Evolutionary conservation across 2,113 vertebrate genomes (phyloP).

Genomic region (Tiliqua scincoides): DNA sequence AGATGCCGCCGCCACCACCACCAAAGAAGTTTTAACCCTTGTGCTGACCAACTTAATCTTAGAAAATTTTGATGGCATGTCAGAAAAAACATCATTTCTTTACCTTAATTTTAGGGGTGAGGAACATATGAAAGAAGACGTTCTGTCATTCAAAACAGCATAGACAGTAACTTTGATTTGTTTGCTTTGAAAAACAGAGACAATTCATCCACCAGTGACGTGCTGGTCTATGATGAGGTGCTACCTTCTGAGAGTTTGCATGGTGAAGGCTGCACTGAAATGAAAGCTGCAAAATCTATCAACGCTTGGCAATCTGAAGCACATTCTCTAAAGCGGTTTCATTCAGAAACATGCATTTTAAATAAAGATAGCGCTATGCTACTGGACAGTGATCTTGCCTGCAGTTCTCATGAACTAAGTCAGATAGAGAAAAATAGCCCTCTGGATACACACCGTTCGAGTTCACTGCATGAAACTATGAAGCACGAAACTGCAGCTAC

Average conservation of each 20-base stretch:
- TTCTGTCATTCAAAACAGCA: not conserved
- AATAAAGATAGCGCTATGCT: not conserved
- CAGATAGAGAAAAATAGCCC: not conserved
- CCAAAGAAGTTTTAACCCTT: not conserved
- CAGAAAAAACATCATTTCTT: not conserved
- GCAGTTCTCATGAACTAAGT: too few relatives aligned
- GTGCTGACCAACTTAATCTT: not conserved
- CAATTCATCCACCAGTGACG: conserved; percentile 49
- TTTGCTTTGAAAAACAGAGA: conserved; percentile 48
- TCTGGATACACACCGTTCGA: not conserved
- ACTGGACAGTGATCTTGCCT: rapidly evolving
- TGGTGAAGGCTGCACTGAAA: not conserved
- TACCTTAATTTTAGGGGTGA: not conserved
- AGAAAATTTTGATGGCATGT: not conserved
- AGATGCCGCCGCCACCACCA: not conserved
- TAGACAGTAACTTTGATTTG: not conserved
- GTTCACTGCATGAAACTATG: not conserved
- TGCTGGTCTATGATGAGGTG: conserved; percentile 26
- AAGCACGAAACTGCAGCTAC: not conserved
- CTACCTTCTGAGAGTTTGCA: not conserved
- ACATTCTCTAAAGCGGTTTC: not conserved
- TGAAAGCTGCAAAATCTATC: not conserved
- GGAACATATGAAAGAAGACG: not conserved
- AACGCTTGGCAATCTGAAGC: not conserved
- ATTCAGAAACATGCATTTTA: not conserved